A percentile compares a stretch with the other conserved stretches of the same genome.
Evolutionary conservation across 2,888 invertebrate genomes (phyloP).

Genomic region (Agrotis ipsilon): DNA sequence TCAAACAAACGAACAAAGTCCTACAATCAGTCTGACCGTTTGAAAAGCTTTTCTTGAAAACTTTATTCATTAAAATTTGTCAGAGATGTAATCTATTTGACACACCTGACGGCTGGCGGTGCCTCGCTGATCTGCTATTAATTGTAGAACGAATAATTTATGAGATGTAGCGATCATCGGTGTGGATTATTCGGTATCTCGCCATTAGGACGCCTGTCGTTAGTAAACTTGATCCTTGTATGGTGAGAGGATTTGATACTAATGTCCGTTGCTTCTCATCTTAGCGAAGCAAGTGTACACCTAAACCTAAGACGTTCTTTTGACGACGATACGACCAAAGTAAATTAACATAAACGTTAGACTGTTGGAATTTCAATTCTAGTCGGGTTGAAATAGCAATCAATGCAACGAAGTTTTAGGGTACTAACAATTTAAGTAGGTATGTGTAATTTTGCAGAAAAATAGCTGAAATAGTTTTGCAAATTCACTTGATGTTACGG

Average conservation of each 20-base stretch:
- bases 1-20: conserved; percentile 23
- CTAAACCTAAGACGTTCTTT: too few relatives aligned
- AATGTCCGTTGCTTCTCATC: too few relatives aligned
- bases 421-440: too few relatives aligned
- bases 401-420: too few relatives aligned
- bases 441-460: too few relatives aligned
- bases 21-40: conserved; percentile 37
- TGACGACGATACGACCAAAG: too few relatives aligned
- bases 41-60: conserved; percentile 65
- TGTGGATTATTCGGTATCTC: conserved; percentile 81
- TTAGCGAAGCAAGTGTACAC: too few relatives aligned
- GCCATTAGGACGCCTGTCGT: conserved; percentile 78
- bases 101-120: conserved; percentile 75
- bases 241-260: conserved; percentile 43
- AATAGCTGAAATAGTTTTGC: too few relatives aligned
- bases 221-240: conserved; percentile 56
- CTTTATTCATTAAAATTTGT: conserved; percentile 79
- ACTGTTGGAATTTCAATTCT: too few relatives aligned
- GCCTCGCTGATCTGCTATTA: conserved; percentile 71
- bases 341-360: too few relatives aligned
- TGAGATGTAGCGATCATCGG: conserved; percentile 80
- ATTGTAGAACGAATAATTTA: conserved; percentile 83
- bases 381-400: too few relatives aligned
- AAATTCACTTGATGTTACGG: too few relatives aligned
- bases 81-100: conserved; percentile 74